Evolutionary conservation across 2,113 vertebrate genomes (phyloP), one percentile per base, ranked within the genome.

Genomic region (Capreolus pygargus): DNA sequence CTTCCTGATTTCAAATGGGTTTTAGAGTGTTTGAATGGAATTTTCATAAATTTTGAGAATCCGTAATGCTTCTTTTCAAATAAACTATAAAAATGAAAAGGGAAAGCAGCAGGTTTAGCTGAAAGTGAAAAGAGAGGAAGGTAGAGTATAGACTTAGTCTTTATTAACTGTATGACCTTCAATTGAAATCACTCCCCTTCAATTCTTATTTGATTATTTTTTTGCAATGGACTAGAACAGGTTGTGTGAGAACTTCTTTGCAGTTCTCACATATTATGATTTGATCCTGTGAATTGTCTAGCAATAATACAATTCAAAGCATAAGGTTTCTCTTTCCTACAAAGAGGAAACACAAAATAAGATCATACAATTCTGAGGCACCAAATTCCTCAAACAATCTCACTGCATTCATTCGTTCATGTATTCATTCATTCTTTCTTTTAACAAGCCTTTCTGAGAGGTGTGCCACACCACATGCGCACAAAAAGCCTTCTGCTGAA

Each of bases 391-490:
- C 30, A 79, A 57, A 87, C 1, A 55, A 61, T 30, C 5, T 89
- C 11, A 6, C 12, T 15, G 9, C 27, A 16, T 74, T 74, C 27
- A 6, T 74, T 85, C 1, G 16, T 87, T 54, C 2, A 8, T 50
- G 27, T 5, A 45, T 17, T 89, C 4, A 39, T 64, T 76, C 45
- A n/a, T 28, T 70, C 3, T 28, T 57, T 83, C 61, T 61, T 85
- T 84, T 17, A 33, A 14, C 2, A 76, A 84, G 27, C 2, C 52
- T 96, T 95, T 91, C 64, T 78, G 52, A 88, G 50, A 36, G 5
- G 15, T 36, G 1, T 27, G 55, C 1, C 17, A 28, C 5, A 50
- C 0, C 15, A 23, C 5, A 3, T 55, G 7, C 2, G 12, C 58
- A 7, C 33, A 57, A 93, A 30, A 83, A 79, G 1, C 7, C 16